phyloP scores from a whole-genome alignment of 2,113 vertebrate genomes.

The Kryptolebias marmoratus region DNA sequence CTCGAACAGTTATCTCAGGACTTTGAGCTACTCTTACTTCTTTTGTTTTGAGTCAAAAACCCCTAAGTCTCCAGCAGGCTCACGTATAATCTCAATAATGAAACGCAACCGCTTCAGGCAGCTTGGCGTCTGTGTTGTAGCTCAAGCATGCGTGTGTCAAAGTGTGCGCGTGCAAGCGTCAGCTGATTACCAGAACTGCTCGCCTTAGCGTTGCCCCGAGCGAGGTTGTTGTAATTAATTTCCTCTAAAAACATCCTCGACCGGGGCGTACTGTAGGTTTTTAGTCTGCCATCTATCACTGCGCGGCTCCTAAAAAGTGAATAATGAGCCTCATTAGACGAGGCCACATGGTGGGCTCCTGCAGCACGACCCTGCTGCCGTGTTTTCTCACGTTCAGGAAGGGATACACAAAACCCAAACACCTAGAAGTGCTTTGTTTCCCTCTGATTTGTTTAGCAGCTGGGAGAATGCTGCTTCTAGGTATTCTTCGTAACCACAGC shows the following conservation, averaged over 20 bases:
- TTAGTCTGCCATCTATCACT: slow-evolving; percentile 45
- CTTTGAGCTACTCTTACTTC: slow-evolving; percentile 6
- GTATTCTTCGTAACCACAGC: too few species aligned
- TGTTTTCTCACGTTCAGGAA: slow-evolving; percentile 3
- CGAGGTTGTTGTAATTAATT: slow-evolving; percentile 39
- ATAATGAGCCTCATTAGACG: slow-evolving; percentile 47
- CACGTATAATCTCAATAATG: slow-evolving; percentile 43
- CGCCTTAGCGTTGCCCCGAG: slow-evolving; percentile 26
- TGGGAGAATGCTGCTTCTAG: slow-evolving; percentile 1
- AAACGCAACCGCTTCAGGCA: slow-evolving; percentile 46
- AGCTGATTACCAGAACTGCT: slow-evolving; percentile 21
- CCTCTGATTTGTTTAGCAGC: slow-evolving; percentile 35
- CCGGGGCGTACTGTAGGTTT: slow-evolving; percentile 6
- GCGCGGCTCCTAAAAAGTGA: slow-evolving; percentile 23
- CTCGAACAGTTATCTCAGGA: slow-evolving; percentile 50
- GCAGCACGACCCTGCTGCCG: not conserved
- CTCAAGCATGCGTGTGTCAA: slow-evolving; percentile 11
- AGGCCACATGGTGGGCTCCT: not conserved
- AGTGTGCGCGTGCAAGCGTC: not conserved
- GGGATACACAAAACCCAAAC: too few species aligned
- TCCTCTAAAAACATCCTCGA: slow-evolving; percentile 35
- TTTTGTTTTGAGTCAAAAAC: not conserved
- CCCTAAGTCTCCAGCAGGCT: slow-evolving; percentile 54
- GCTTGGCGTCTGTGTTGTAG: slow-evolving; percentile 25
- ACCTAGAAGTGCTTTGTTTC: not conserved